Percentiles rank a stretch among this genome's conserved stretches.
These are phyloP conservation scores for Pachyseris speciosa DNA, from an alignment of 64 coral and sea anemone genomes.

Conservation along the genomic window DNA sequence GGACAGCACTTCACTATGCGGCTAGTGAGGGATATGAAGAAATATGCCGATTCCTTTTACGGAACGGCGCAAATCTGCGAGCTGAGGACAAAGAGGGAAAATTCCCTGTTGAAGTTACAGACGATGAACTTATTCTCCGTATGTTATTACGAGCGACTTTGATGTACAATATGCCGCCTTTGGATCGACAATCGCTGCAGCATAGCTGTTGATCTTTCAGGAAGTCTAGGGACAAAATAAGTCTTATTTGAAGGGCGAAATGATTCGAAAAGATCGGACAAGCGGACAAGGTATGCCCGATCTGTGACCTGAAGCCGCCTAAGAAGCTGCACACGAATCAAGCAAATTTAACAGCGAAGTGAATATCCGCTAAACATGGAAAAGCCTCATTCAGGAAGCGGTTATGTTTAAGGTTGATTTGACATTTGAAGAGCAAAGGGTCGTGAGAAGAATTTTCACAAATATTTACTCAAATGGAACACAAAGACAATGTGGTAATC, in stretches of 20 bases:
- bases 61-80: conserved; percentile 83
- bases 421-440: neutral
- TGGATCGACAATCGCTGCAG: conserved; percentile 40
- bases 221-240: neutral
- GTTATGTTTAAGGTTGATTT: neutral
- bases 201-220: conserved; percentile 36
- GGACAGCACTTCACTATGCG: conserved; percentile 91
- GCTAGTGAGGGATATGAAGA: conserved; percentile 91
- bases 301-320: neutral
- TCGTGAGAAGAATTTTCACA: neutral
- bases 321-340: neutral
- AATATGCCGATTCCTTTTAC: conserved; percentile 84
- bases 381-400: neutral
- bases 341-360: neutral
- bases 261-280: neutral
- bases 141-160: conserved; percentile 86
- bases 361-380: neutral
- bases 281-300: neutral
- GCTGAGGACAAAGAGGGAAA: conserved; percentile 80
- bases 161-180: conserved; percentile 62
- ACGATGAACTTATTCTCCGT: conserved; percentile 87
- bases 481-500: neutral
- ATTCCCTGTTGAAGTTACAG: conserved; percentile 90
- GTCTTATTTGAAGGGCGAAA: neutral
- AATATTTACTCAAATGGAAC: neutral